These are phyloP conservation scores for Pheucticus melanocephalus DNA, from an alignment of 2,113 vertebrate genomes.

Conservation along the genomic window DNA sequence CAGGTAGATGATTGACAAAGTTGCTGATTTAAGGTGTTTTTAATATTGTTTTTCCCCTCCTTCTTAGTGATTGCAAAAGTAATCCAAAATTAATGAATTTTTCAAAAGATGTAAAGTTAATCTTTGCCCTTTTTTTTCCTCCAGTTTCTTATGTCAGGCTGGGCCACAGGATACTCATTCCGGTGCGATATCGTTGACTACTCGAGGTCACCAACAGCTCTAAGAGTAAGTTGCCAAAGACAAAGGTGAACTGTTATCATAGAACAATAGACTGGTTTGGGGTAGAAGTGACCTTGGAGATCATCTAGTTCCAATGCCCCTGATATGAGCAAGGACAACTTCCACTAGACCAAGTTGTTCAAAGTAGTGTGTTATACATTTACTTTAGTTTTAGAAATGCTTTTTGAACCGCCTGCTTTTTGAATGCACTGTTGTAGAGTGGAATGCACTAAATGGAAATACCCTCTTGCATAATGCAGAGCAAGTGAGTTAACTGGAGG, in stretches of 20 bases:
- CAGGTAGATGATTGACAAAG: background rate
- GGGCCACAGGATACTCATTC: slow-evolving; percentile 93
- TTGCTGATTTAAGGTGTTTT: background rate
- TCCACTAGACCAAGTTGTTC: background rate
- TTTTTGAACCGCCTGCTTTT: background rate
- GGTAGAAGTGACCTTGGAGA: background rate
- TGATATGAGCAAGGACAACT: background rate
- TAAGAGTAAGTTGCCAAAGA: slow-evolving; percentile 82
- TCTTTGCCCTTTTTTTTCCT: background rate
- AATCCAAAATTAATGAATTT: background rate
- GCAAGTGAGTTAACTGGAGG: background rate
- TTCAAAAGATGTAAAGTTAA: background rate
- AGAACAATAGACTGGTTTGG: background rate
- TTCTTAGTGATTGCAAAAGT: background rate
- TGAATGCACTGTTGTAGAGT: background rate
- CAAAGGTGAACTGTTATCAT: background rate
- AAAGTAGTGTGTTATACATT: background rate
- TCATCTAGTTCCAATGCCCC: background rate
- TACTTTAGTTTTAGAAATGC: background rate
- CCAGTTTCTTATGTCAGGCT: slow-evolving; percentile 96
- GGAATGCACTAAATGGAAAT: background rate
- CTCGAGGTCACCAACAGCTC: slow-evolving; percentile 82
- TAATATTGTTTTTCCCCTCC: background rate
- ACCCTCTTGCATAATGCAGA: background rate
- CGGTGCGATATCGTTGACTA: slow-evolving; percentile 92